Conservation (phyloP, 2,113 vertebrate species). For the Campylorhamphus procurvoides region DNA sequence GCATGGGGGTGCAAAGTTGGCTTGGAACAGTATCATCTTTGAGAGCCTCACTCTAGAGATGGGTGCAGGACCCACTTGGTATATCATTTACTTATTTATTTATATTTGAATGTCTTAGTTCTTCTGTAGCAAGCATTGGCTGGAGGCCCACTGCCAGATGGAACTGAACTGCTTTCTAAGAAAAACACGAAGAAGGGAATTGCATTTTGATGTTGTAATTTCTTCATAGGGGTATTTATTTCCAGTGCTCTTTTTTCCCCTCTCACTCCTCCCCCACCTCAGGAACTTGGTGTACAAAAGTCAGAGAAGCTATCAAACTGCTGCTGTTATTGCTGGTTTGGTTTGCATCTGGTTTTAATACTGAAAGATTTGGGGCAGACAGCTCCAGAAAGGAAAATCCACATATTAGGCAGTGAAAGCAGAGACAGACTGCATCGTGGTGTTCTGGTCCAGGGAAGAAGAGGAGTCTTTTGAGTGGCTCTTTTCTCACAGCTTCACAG, state of each 20-base stretch:
- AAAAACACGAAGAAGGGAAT: conserved; percentile 69
- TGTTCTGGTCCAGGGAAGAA: background rate
- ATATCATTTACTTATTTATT: background rate
- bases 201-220: conserved; percentile 64
- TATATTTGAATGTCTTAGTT: conserved; percentile 54
- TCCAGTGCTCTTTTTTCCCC: background rate
- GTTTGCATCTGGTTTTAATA: conserved; percentile 28
- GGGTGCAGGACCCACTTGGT: conserved; percentile 4
- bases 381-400: conserved; percentile 2
- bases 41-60: background rate
- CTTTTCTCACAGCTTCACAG: background rate
- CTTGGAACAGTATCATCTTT: conserved; percentile 27
- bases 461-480: background rate
- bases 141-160: conserved; percentile 61
- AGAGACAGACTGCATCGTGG: background rate
- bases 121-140: conserved; percentile 60
- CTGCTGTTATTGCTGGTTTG: background rate
- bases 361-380: background rate
- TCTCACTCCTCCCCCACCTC: background rate
- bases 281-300: conserved; percentile 38
- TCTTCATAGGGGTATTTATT: conserved; percentile 58
- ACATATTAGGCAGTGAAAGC: background rate
- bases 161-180: conserved; percentile 75
- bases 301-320: conserved; percentile 31
- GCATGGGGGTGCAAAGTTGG: background rate